phyloP scores from a whole-genome alignment of 2,888 invertebrate species.

The Platycheirus albimanus region DNA sequence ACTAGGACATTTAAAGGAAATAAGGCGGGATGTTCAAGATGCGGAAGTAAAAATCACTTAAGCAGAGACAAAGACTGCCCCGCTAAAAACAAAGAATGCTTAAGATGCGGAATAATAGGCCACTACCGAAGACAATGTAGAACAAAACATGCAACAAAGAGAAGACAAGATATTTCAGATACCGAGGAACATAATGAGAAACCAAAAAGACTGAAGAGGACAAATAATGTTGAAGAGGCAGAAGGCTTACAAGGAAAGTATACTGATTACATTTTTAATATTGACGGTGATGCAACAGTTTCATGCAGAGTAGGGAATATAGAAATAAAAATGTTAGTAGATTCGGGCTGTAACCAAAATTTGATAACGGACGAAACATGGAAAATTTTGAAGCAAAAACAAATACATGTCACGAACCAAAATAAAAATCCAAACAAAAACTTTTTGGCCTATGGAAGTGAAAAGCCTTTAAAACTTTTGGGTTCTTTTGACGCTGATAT shows the following conservation, averaged over 20 bases:
- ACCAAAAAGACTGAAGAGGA: neutral
- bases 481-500: constrained; percentile 6
- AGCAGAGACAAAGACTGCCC: neutral
- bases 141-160: constrained; percentile 15
- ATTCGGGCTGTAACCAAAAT: constrained; percentile 29
- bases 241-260: neutral
- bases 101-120: constrained; percentile 20
- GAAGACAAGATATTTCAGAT: neutral
- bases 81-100: constrained; percentile 17
- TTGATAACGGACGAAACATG: constrained; percentile 27
- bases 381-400: constrained; percentile 8
- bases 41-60: neutral
- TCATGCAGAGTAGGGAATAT: constrained; percentile 10
- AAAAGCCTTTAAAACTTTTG: constrained; percentile 14
- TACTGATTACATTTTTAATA: neutral
- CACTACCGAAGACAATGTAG: constrained; percentile 4
- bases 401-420: constrained; percentile 1
- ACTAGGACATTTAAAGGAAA: neutral
- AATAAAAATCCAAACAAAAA: constrained; percentile 24
- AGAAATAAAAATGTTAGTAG: constrained; percentile 17
- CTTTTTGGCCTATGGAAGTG: constrained; percentile 23
- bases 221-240: neutral
- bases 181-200: neutral
- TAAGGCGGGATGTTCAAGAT: neutral
- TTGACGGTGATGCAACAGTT: constrained; percentile 18